A percentile compares a stretch with the other conserved stretches of the same genome.
phyloP scores from a whole-genome alignment of 2,888 invertebrate genomes.

The Plebejus anna region DNA sequence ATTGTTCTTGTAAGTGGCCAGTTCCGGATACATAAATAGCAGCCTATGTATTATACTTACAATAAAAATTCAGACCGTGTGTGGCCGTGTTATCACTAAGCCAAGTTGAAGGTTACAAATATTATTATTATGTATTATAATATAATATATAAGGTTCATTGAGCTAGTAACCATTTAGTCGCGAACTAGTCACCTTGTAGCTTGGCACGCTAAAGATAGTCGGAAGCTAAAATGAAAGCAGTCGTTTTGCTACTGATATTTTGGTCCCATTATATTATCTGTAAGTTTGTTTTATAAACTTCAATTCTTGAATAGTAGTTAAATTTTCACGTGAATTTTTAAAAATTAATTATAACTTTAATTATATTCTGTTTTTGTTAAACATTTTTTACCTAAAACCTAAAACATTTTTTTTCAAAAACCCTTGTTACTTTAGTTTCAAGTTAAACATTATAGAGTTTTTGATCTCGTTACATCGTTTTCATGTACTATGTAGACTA shows the following conservation, averaged over 20 bases:
- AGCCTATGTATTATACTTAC: too few relatives aligned
- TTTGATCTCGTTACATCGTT: too few relatives aligned
- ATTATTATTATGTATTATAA: not conserved
- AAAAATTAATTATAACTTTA: too few relatives aligned
- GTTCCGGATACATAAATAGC: too few relatives aligned
- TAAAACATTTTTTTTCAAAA: too few relatives aligned
- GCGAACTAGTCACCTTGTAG: not conserved
- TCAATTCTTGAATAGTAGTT: not conserved
- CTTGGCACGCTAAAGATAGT: not conserved
- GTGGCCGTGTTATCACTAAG: not conserved
- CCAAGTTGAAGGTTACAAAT: not conserved
- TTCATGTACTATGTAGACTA: too few relatives aligned
- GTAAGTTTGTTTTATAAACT: not conserved
- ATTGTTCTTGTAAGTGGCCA: too few relatives aligned
- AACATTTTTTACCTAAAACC: too few relatives aligned
- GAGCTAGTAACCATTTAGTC: not conserved
- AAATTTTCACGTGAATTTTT: not conserved
- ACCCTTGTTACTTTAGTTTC: too few relatives aligned
- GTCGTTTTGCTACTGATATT: not conserved
- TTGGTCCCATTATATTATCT: not conserved
- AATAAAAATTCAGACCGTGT: too few relatives aligned
- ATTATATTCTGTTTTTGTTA: too few relatives aligned
- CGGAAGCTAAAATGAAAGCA: not conserved
- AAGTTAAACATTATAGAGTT: too few relatives aligned
- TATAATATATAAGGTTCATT: slow-evolving; percentile 1